phyloP scores from a whole-genome alignment of 2,797 vertebrate species.

The Pagetopsis macropterus region DNA sequence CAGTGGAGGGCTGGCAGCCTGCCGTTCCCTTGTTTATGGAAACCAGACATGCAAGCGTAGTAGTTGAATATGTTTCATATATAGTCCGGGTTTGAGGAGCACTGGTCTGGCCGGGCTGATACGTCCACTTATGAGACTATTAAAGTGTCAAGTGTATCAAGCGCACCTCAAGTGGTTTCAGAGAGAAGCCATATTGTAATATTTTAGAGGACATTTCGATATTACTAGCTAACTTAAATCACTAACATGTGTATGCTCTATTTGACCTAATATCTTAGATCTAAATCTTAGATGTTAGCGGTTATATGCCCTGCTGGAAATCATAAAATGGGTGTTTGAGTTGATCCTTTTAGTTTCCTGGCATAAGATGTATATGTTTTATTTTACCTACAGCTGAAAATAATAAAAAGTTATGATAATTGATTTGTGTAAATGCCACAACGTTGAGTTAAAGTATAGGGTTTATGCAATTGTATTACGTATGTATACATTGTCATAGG shows the following conservation, averaged over 20 bases:
- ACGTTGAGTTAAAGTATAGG: no score
- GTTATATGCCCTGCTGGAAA: neutral
- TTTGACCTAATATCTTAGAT: slow-evolving; percentile 12
- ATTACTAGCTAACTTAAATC: slow-evolving; percentile 28
- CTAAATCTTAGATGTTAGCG: neutral
- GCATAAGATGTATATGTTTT: neutral
- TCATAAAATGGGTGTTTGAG: neutral
- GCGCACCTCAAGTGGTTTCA: slow-evolving; percentile 38
- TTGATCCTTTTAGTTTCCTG: neutral
- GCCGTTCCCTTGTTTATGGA: slow-evolving; percentile 36
- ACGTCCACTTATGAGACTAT: slow-evolving; percentile 43
- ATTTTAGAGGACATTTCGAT: slow-evolving; percentile 33
- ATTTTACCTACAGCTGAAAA: neutral
- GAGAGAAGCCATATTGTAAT: slow-evolving; percentile 25
- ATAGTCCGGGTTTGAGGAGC: slow-evolving; percentile 41
- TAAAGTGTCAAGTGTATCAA: slow-evolving; percentile 50
- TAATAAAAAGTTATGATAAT: neutral
- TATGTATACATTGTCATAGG: neutral
- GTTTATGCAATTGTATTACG: neutral
- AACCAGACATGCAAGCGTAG: slow-evolving; percentile 24
- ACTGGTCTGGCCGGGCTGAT: slow-evolving; percentile 35
- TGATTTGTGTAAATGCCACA: neutral
- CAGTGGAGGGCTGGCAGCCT: slow-evolving; percentile 2
- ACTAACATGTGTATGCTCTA: neutral
- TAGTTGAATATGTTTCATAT: slow-evolving; percentile 34